Conservation (phyloP, 2,113 vertebrate genomes). For the Gobiocypris rarus region DNA sequence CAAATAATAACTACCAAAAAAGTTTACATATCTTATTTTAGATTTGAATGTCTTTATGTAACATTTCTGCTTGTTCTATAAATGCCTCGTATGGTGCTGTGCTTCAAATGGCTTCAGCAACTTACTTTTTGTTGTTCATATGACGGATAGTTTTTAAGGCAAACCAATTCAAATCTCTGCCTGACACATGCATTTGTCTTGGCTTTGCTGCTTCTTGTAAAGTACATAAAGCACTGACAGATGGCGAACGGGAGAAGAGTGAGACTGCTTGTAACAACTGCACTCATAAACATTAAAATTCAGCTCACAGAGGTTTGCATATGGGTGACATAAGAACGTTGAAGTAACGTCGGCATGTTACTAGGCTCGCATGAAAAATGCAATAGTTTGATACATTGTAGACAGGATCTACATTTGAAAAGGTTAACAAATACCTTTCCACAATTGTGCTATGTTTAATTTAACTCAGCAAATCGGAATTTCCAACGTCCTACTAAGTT, state of each 20-base stretch:
- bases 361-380: background rate
- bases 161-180: constrained; percentile 17
- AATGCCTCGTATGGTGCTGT: background rate
- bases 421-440: background rate
- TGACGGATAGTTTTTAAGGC: no score
- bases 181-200: background rate
- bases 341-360: background rate
- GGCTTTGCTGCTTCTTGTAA: background rate
- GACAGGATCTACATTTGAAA: background rate
- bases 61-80: background rate
- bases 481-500: no score
- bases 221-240: background rate
- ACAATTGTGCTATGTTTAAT: background rate
- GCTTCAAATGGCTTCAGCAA: background rate
- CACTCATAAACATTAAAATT: constrained; percentile 6
- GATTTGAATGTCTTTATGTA: background rate
- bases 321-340: no score
- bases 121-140: no score
- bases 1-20: background rate
- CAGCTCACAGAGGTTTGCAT: constrained; percentile 6
- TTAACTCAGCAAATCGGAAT: background rate
- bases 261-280: constrained; percentile 31
- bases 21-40: background rate
- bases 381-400: background rate
- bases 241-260: background rate